Evolutionary conservation across 2,797 vertebrate species (phyloP), one percentile per base, ranked within the genome.

Genomic region (Lepilemur septentrionalis): DNA sequence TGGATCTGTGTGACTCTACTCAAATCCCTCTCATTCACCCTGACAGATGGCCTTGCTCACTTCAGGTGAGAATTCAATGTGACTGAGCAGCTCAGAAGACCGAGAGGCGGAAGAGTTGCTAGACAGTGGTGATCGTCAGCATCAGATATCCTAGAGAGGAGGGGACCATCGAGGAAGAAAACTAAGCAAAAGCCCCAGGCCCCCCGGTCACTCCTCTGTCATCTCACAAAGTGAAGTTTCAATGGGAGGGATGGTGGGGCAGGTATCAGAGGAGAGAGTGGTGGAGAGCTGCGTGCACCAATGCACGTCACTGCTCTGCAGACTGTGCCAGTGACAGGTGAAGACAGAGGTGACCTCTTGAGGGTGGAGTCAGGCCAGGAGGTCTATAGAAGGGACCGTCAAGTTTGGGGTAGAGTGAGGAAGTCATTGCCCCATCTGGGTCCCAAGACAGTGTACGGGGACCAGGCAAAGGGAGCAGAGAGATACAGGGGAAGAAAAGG

Each of bases 301-400:
- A 0, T 0, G 10, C 23, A 7, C 1, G 0, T 2, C 0, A 0
- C 23, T n/a, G 15, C 87, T 61, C 28, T 15, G 30, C 12, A 41
- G 35, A 20, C 0, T 32, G n/a, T 67, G 17, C 4, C 2, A 18
- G 59, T 23, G 55, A 17, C 35, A 11, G 10, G 3, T 12, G 28
- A 9, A 32, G 63, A 23, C 15, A n/a, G 72, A 17, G n/a, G 65
- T 11, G 25, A 7, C 3, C 50, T 50, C 61, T 30, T 0, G 8
- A 18, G 43, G 43, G 4, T 23, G 17, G 41, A 15, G n/a, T 11
- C 18, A 50, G 10, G 57, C 32, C 65, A 86, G 9, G 43, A 38
- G 20, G 23, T 18, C 57, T 32, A 1, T 17, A 43, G 75, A 25
- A n/a, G 6, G 13, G n/a, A 28, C 18, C 2, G 0, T 20, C 17